A percentile compares a stretch with the other conserved stretches of the same genome.
Evolutionary conservation across 2,113 vertebrate species (phyloP).

Genomic region (Lampris megalopsis): DNA sequence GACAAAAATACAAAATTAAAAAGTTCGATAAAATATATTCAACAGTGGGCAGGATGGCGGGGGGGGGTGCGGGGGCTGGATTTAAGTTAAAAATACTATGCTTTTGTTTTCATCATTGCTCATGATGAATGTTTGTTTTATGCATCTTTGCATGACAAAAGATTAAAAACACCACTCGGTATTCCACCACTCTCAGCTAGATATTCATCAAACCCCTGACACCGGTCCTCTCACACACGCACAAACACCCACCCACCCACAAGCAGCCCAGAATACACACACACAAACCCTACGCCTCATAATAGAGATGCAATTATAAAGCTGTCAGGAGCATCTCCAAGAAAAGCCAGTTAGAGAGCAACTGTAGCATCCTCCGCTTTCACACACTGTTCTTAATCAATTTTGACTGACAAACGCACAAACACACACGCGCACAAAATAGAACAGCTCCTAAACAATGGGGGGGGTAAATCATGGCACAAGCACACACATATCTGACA

Average conservation of each 20-base stretch:
- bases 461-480: not conserved
- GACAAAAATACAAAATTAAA: not conserved
- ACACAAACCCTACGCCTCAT: constrained; percentile 37
- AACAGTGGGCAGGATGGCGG: too few relatives aligned
- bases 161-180: constrained; percentile 64
- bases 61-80: not conserved
- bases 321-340: constrained; percentile 66
- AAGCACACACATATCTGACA: not conserved
- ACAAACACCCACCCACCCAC: constrained; percentile 4
- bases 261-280: not conserved
- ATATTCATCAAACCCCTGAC: constrained; percentile 60
- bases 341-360: constrained; percentile 60
- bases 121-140: constrained; percentile 71
- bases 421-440: not conserved
- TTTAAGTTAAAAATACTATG: not conserved
- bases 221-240: constrained; percentile 39
- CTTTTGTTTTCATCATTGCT: constrained; percentile 48
- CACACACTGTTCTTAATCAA: constrained; percentile 56
- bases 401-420: constrained; percentile 37
- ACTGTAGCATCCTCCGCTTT: constrained; percentile 47
- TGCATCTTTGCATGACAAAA: constrained; percentile 68
- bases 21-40: not conserved
- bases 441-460: constrained; percentile 25
- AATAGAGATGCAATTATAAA: constrained; percentile 75
- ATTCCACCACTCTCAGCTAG: constrained; percentile 57